Percentiles rank a stretch among this genome's conserved stretches.
These are phyloP conservation scores for Isurus oxyrinchus DNA, from an alignment of 2,113 vertebrate genomes.

Conservation along the genomic window DNA sequence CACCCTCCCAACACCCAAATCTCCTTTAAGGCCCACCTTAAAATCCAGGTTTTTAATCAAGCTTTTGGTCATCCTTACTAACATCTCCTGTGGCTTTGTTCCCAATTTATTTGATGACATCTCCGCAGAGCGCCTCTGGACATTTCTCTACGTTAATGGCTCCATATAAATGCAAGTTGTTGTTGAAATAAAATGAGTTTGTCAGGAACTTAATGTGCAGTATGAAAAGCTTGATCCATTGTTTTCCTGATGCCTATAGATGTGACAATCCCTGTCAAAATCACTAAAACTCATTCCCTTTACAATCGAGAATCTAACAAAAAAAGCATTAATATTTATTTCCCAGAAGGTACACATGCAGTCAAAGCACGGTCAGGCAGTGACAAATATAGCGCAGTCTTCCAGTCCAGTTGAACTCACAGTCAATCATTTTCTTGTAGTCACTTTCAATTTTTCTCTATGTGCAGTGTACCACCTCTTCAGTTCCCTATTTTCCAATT, in stretches of 20 bases:
- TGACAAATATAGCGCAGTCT: not conserved
- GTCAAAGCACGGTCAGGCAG: not conserved
- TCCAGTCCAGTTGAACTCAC: not conserved
- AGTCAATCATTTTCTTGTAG: not conserved
- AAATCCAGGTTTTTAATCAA: not conserved
- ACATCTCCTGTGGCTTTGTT: not conserved
- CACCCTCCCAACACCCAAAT: too few relatives aligned
- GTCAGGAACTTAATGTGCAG: not conserved
- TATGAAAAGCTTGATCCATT: not conserved
- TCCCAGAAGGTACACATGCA: not conserved
- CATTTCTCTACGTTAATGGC: not conserved
- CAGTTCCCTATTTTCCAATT: not conserved
- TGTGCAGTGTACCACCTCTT: not conserved
- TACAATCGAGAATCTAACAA: not conserved
- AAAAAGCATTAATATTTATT: not conserved
- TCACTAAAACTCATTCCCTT: not conserved
- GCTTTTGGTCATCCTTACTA: not conserved
- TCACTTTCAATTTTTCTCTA: not conserved
- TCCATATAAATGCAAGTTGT: not conserved
- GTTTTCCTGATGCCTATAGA: not conserved
- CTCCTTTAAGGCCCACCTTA: not conserved
- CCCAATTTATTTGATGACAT: not conserved
- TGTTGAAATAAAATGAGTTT: not conserved
- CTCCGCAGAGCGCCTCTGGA: not conserved
- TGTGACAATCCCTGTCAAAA: constrained; percentile 19